Conservation (phyloP, 2,888 invertebrate species). For the Melieria crassipennis region DNA sequence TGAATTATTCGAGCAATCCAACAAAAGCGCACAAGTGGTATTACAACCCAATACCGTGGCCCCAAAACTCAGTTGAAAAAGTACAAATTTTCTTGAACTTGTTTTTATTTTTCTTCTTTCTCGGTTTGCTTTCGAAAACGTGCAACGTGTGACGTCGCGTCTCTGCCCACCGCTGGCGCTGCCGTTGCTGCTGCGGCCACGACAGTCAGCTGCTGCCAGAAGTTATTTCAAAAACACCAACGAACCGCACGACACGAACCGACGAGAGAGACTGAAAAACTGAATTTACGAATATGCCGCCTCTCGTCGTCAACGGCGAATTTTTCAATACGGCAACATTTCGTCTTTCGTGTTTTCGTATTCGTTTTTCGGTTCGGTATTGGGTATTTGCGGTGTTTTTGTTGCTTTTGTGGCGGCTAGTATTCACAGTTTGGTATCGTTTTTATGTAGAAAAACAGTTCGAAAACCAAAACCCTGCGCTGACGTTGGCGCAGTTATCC, state of each 20-base stretch:
- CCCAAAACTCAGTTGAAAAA: too few relatives aligned
- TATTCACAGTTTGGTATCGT: too few relatives aligned
- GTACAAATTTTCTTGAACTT: background rate
- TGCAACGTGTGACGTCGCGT: background rate
- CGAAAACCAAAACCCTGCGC: too few relatives aligned
- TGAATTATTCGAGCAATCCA: too few relatives aligned
- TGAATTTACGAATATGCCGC: constrained; percentile 29
- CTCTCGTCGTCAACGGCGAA: constrained; percentile 21
- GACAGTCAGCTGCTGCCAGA: background rate
- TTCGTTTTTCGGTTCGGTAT: too few relatives aligned
- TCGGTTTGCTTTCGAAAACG: background rate
- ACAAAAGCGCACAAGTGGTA: too few relatives aligned
- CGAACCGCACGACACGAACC: constrained; percentile 25
- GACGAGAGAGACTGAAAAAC: constrained; percentile 30
- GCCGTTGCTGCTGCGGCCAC: background rate
- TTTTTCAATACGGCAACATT: constrained; percentile 20
- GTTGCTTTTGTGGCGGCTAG: too few relatives aligned
- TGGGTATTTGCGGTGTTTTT: too few relatives aligned
- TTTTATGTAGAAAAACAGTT: too few relatives aligned
- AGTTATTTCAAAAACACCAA: constrained; percentile 16
- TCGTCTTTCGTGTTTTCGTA: too few relatives aligned
- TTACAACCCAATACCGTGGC: too few relatives aligned
- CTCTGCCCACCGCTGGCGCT: background rate
- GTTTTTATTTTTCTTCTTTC: constrained; percentile 4
- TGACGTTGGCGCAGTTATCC: too few relatives aligned